phyloP scores from a whole-genome alignment of 2,888 invertebrate genomes.

The Stenichneumon culpator region DNA sequence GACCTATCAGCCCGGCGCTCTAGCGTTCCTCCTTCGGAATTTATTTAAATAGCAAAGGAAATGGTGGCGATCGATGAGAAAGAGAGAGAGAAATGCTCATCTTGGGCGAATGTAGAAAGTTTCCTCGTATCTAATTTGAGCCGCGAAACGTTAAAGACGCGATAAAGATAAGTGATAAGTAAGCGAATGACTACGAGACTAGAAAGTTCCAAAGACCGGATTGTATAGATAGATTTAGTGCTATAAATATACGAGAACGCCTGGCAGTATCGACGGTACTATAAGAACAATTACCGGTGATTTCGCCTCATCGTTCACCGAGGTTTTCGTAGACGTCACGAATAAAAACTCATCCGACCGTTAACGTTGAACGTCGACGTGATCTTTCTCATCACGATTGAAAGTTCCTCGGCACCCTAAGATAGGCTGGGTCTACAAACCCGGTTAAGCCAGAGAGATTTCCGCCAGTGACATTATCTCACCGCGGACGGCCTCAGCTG shows the following conservation, averaged over 20 bases:
- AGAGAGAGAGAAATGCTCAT: background rate
- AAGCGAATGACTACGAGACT: background rate
- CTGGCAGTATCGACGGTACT: background rate
- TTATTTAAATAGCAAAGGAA: constrained; percentile 47
- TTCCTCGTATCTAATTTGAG: background rate
- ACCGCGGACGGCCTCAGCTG: constrained; percentile 8
- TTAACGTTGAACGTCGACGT: background rate
- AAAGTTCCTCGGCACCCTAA: constrained; percentile 35
- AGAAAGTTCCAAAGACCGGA: background rate
- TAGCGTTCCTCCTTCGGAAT: constrained; percentile 39
- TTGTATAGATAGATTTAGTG: background rate
- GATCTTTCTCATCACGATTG: constrained; percentile 32
- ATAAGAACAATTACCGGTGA: constrained; percentile 1
- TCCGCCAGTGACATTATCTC: constrained; percentile 48
- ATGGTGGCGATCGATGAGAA: constrained; percentile 19
- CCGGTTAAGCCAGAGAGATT: constrained; percentile 45
- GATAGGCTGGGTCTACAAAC: constrained; percentile 45
- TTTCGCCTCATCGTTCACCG: background rate
- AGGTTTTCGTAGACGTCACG: constrained; percentile 7
- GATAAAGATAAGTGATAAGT: background rate
- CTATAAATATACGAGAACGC: background rate
- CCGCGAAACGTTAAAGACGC: background rate
- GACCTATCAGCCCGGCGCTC: constrained; percentile 53
- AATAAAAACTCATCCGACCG: constrained; percentile 9
- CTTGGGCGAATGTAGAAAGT: background rate